A percentile compares a stretch with the other conserved stretches of the same genome.
Evolutionary conservation across 2,888 invertebrate genomes (phyloP).

Genomic region (Megaustenia siamemsis): DNA sequence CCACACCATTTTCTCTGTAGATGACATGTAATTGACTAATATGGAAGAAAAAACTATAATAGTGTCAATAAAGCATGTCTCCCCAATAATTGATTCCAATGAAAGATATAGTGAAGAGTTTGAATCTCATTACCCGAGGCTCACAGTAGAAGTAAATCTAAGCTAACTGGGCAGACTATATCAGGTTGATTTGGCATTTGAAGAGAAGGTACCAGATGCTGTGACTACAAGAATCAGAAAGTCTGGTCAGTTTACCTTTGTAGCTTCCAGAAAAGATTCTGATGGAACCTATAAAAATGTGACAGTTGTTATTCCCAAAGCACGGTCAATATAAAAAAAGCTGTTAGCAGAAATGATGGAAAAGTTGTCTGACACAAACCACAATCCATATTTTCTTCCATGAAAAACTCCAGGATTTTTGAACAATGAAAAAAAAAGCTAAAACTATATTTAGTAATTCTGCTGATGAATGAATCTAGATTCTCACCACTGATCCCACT

Average conservation of each 20-base stretch:
- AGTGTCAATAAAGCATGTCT: background rate
- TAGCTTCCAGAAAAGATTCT: constrained; percentile 66
- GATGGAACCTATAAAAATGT: constrained; percentile 70
- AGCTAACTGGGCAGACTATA: background rate
- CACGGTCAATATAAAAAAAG: constrained; percentile 66
- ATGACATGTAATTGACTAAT: constrained; percentile 44
- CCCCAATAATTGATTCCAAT: background rate
- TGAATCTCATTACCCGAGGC: background rate
- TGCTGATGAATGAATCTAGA: constrained; percentile 65
- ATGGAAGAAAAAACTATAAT: background rate
- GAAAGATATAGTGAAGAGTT: background rate
- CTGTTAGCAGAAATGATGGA: constrained; percentile 62
- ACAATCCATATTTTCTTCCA: constrained; percentile 66
- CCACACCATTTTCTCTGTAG: constrained; percentile 16
- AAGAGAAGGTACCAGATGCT: constrained; percentile 55
- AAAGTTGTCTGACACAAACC: constrained; percentile 56
- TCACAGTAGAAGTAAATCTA: background rate
- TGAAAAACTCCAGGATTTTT: constrained; percentile 62
- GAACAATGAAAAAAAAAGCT: constrained; percentile 36
- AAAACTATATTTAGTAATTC: constrained; percentile 65
- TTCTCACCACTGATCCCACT: constrained; percentile 43
- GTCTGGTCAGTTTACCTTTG: constrained; percentile 70
- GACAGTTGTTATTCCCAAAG: constrained; percentile 63
- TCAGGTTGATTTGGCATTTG: background rate
- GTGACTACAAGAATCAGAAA: constrained; percentile 63